These are phyloP conservation scores for Pristionchus japonicus DNA, from an alignment of 2,888 invertebrate species.

Conservation along the genomic window DNA sequence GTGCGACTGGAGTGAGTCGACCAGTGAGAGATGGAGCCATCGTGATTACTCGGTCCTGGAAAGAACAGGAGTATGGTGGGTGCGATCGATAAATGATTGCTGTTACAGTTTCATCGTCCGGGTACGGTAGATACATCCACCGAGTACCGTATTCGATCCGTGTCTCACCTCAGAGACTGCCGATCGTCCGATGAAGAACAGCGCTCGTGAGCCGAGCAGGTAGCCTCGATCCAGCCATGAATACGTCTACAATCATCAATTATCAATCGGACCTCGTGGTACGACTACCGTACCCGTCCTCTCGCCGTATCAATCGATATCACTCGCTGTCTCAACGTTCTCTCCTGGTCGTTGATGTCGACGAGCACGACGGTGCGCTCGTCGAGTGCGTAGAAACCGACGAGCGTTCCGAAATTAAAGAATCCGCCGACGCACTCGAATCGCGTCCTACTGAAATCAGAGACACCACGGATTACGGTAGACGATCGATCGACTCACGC, in stretches of 20 bases:
- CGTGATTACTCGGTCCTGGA: conserved; percentile 20
- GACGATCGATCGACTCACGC: background rate
- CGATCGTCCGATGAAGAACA: conserved; percentile 15
- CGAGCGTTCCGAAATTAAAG: conserved; percentile 39
- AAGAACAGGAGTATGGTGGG: background rate
- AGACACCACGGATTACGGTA: background rate
- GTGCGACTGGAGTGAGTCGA: background rate
- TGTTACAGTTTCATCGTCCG: background rate
- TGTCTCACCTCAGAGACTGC: conserved; percentile 22
- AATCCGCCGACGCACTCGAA: conserved; percentile 32
- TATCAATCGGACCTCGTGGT: background rate
- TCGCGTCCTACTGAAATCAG: conserved; percentile 14
- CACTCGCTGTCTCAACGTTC: conserved; percentile 22
- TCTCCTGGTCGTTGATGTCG: conserved; percentile 17
- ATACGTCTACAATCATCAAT: background rate
- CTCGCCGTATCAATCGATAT: background rate
- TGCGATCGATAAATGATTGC: background rate
- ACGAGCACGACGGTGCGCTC: conserved; percentile 19
- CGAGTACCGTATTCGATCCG: too few relatives aligned
- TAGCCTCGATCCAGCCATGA: background rate
- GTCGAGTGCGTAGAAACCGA: conserved; percentile 44
- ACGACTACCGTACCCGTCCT: conserved; percentile 23
- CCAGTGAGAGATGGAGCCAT: background rate
- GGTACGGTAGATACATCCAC: background rate
- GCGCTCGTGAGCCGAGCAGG: background rate